Evolutionary conservation across 2,113 vertebrate species (phyloP), one percentile per base, ranked within the genome.

Genomic region (Charina bottae): DNA sequence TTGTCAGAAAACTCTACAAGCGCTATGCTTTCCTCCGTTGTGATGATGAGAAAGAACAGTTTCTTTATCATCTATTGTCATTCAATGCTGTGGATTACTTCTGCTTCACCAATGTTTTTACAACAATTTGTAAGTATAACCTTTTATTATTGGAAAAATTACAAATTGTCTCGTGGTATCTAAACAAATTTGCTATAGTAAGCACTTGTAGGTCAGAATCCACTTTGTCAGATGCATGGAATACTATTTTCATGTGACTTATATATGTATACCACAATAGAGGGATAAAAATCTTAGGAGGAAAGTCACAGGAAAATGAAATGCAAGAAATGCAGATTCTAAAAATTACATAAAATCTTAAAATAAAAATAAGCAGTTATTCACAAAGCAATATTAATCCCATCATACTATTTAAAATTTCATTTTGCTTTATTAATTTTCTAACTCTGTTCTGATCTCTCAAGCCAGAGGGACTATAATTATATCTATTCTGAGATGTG

Each of bases 81-180:
- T 99, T 99, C 96, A 99, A 99, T 58, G 99, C 99, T 1, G 99
- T 99, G 21, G 99, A 99, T 97, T 99, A 99, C 97, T 99, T 99
- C 93, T 99, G 99, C 94, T 99, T 99, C 95, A 99, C 99, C 95
- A 99, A 99, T 89, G 99, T 99, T 97, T 99, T 99, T 96, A 99
- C 99, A 89, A 99, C 99, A 56, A 98, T 99, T 97, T 97, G 99
- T 99, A 97, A 99, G 99, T 98, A 97, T 90, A 92, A 92, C 7
- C 83, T 88, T 91, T 92, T 11, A 87, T 53, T 91, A 78, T 12
- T 92, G 5, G n/a, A 46, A 89, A 64, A 89, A 33, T 68, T 42
- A 46, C 56, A 26, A 60, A 26, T 11, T 24, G 21, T 88, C 37
- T 59, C 62, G 10, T 87, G 86, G 21, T 37, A 26, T 19, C 33